These are phyloP conservation scores for Hoplostethus atlanticus DNA, from an alignment of 2,797 vertebrate species.

Conservation along the genomic window DNA sequence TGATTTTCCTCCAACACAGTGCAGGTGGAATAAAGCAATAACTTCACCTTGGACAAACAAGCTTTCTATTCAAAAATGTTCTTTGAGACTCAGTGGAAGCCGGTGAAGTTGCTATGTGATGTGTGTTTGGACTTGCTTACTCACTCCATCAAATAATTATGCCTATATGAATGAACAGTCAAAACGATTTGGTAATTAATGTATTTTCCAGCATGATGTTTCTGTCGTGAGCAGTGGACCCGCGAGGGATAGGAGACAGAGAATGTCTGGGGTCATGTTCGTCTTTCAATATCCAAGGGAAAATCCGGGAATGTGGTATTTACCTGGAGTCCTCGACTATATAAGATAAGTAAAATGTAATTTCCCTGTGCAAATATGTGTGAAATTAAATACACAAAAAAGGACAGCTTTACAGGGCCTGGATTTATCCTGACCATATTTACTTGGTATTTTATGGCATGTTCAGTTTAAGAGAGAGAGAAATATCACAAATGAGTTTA, in stretches of 20 bases:
- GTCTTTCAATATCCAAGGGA: constrained; percentile 65
- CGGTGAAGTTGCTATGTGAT: background rate
- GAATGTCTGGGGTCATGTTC: constrained; percentile 59
- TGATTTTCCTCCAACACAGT: background rate
- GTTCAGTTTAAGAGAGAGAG: constrained; percentile 69
- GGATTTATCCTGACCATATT: constrained; percentile 80
- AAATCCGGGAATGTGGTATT: constrained; percentile 71
- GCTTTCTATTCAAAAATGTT: background rate
- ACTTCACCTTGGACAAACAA: background rate
- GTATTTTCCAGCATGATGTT: background rate
- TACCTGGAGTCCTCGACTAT: constrained; percentile 74
- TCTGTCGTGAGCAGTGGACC: constrained; percentile 23
- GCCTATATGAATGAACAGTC: background rate
- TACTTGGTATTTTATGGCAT: constrained; percentile 76
- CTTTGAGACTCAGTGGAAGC: background rate
- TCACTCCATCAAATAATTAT: background rate
- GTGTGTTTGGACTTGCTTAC: background rate
- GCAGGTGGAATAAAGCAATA: background rate
- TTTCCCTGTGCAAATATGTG: constrained; percentile 92
- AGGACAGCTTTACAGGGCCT: constrained; percentile 72
- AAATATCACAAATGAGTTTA: constrained; percentile 72
- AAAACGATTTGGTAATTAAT: background rate
- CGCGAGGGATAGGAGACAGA: constrained; percentile 21
- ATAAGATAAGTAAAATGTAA: constrained; percentile 91
- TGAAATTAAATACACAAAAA: constrained; percentile 91